Base-by-base conservation (phyloP, 2,888 invertebrate genomes). In the Cenopis cana region DNA sequence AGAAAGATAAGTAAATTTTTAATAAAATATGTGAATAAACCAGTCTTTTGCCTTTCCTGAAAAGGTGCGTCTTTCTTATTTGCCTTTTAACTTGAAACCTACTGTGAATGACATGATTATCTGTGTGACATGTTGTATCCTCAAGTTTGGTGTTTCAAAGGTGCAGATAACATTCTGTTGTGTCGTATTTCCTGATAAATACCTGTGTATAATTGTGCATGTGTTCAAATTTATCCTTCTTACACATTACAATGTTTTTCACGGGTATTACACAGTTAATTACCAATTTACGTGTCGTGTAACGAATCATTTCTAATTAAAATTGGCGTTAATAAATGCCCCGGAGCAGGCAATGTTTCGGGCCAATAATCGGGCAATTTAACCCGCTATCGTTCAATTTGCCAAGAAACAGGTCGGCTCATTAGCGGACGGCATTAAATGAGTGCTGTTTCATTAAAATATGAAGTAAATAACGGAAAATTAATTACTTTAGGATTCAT, bases 351-450 rank as follows among this genome's bases (percentile, higher is more conserved):
- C 68, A 77, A 78, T 78, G 81, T 82, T 82, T 82, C 76, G 75
- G 76, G 73, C 75, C 77, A 80, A 82, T 83, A 80, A 83, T 76
- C 81, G 80, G 77, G 75, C 82, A 86, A 89, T 86, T 84, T 81
- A 82, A 78, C 85, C 85, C 82, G 88, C 89, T 89, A 89, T 89
- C 88, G 89, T 78, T 38, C 54, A 64, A 52, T 64, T 54, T 36
- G 38, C 54, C 64, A 52, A 64, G 54, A 64, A 64, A 17, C 38
- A 17, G 54, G 54, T 64, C 52, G 36, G 52, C 38, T 54, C 54
- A 64, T 62, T 62, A 52, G 36, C 18, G 59, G 41, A 14, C n/a
- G 59, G 18, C 20, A 33, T 33, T 33, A 41, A 59, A 59, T 41
- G 41, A 24, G 14, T 41, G 41, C n/a, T 8, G 14, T 55, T 14